Conservation (phyloP, 2,888 invertebrate species). For the Cordilura impudica region DNA sequence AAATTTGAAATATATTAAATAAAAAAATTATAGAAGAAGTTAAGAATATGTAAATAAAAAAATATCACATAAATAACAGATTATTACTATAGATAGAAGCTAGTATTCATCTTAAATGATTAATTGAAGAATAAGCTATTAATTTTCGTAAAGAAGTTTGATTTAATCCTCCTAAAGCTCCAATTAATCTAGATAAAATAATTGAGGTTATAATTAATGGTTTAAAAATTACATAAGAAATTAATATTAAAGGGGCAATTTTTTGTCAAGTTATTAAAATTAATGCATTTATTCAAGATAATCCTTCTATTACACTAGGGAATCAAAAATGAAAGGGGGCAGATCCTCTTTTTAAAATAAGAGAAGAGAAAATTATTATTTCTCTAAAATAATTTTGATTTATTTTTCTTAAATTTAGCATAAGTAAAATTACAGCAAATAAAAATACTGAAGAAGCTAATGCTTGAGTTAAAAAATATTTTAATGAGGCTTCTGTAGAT, state of each 20-base stretch:
- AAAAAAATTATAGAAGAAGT: conserved; percentile 78
- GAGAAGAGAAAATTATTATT: conserved; percentile 76
- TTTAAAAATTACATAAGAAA: conserved; percentile 79
- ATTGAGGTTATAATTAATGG: conserved; percentile 78
- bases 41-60: conserved; percentile 78
- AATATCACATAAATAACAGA: conserved; percentile 79
- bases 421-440: conserved; percentile 76
- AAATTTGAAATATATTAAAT: conserved; percentile 79
- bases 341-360: conserved; percentile 80
- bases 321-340: conserved; percentile 82
- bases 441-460: conserved; percentile 80
- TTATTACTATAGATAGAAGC: conserved; percentile 78
- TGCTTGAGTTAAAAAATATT: conserved; percentile 82
- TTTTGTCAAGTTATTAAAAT: conserved; percentile 83
- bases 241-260: conserved; percentile 81
- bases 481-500: conserved; percentile 80
- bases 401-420: conserved; percentile 71
- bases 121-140: conserved; percentile 82
- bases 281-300: conserved; percentile 80
- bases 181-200: conserved; percentile 78
- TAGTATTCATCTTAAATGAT: conserved; percentile 82
- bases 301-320: conserved; percentile 80
- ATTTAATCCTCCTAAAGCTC: conserved; percentile 79
- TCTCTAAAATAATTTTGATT: conserved; percentile 68
- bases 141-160: conserved; percentile 81